Evolutionary conservation across 2,113 vertebrate genomes (phyloP).

Genomic region (Phalacrocorax pelagicus): DNA sequence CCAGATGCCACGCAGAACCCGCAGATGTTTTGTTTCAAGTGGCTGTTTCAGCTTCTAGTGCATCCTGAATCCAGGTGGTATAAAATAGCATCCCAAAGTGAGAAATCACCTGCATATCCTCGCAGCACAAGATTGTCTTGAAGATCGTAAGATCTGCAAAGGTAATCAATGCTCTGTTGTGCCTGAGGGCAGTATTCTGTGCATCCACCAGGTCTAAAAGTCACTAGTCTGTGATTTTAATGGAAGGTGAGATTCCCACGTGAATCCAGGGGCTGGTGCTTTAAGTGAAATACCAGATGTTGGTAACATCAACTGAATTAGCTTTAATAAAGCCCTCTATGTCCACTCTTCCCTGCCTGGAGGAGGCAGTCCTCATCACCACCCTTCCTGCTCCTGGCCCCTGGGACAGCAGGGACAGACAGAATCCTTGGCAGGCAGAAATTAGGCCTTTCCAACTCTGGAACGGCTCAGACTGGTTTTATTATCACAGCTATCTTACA

Average conservation of each 20-base stretch:
- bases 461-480: neutral
- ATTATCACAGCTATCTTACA: neutral
- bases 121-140: neutral
- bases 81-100: neutral
- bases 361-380: neutral
- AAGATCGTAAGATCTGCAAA: neutral
- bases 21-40: neutral
- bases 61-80: neutral
- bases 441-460: neutral
- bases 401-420: neutral
- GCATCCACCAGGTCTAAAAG: neutral
- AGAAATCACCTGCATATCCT: neutral
- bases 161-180: neutral
- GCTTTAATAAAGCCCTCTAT: neutral
- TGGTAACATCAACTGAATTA: neutral
- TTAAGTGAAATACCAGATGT: neutral
- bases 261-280: neutral
- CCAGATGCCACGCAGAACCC: neutral
- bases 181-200: neutral
- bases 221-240: neutral
- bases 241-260: neutral
- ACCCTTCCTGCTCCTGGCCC: neutral
- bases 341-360: neutral
- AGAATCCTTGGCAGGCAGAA: neutral
- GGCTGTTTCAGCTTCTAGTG: neutral